phyloP scores from a whole-genome alignment of 2,888 invertebrate species.

The Athrips mouffetella region DNA sequence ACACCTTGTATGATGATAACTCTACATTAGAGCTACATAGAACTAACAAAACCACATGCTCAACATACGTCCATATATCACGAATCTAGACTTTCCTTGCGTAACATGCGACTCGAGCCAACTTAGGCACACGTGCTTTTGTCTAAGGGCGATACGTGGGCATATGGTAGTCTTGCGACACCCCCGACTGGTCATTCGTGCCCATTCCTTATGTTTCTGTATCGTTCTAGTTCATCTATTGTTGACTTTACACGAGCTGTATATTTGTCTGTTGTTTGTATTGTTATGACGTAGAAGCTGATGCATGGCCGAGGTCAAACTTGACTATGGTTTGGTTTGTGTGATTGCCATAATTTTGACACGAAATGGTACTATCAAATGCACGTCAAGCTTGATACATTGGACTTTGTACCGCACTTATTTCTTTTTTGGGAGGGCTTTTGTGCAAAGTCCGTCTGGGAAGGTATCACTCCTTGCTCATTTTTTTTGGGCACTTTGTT shows the following conservation, averaged over 20 bases:
- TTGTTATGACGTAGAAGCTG: too few relatives aligned
- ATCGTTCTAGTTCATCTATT: background rate
- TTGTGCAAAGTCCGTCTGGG: too few relatives aligned
- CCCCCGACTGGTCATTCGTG: background rate
- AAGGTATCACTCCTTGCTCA: background rate
- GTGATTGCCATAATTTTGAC: too few relatives aligned
- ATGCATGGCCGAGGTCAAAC: too few relatives aligned
- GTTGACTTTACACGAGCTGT: background rate
- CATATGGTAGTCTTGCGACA: background rate
- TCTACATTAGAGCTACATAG: too few relatives aligned
- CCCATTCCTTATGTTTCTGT: background rate
- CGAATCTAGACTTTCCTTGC: background rate
- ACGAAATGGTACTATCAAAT: too few relatives aligned
- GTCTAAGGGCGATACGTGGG: background rate
- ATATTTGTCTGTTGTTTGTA: too few relatives aligned
- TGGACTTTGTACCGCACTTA: too few relatives aligned
- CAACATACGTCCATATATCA: background rate
- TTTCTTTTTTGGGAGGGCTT: too few relatives aligned
- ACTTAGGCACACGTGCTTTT: background rate
- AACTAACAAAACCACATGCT: background rate
- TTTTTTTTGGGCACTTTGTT: background rate
- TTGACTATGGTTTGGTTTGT: too few relatives aligned
- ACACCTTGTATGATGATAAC: too few relatives aligned
- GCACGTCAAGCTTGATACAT: too few relatives aligned
- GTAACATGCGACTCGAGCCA: background rate